Conservation (phyloP, 2,797 vertebrate genomes). For the Hipposideros larvatus region DNA sequence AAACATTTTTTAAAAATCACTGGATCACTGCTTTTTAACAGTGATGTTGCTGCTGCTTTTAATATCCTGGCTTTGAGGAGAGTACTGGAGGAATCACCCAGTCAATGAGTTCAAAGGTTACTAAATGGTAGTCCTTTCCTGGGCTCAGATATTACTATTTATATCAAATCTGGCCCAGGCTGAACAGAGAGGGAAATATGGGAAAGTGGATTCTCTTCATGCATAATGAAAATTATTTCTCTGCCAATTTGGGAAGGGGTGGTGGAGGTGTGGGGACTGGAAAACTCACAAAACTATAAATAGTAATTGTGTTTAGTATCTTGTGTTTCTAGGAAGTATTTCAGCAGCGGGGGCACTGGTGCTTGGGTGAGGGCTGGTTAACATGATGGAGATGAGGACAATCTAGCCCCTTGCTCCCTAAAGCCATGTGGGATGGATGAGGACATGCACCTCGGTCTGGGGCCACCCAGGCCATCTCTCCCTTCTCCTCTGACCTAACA, state of each 20-base stretch:
- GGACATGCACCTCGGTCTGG: background rate
- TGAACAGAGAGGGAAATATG: background rate
- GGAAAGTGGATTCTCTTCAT: background rate
- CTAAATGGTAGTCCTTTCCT: background rate
- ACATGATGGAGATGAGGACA: background rate
- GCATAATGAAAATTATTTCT: background rate
- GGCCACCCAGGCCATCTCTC: no score
- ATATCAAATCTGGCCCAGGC: background rate
- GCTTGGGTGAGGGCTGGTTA: no score
- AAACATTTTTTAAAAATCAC: background rate
- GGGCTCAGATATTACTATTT: background rate
- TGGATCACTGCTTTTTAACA: background rate
- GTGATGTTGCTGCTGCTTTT: background rate
- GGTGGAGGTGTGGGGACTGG: background rate
- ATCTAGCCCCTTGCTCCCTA: background rate
- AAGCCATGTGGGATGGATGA: background rate
- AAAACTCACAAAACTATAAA: background rate
- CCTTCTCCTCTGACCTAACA: background rate
- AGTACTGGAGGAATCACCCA: background rate
- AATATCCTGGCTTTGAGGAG: background rate
- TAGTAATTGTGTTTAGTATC: background rate
- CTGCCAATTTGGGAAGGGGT: background rate
- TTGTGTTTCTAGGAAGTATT: background rate
- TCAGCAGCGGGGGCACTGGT: background rate
- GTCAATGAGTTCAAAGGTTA: background rate